Base-by-base conservation (phyloP, 2,797 vertebrate species). In the Aphelocoma californica region DNA sequence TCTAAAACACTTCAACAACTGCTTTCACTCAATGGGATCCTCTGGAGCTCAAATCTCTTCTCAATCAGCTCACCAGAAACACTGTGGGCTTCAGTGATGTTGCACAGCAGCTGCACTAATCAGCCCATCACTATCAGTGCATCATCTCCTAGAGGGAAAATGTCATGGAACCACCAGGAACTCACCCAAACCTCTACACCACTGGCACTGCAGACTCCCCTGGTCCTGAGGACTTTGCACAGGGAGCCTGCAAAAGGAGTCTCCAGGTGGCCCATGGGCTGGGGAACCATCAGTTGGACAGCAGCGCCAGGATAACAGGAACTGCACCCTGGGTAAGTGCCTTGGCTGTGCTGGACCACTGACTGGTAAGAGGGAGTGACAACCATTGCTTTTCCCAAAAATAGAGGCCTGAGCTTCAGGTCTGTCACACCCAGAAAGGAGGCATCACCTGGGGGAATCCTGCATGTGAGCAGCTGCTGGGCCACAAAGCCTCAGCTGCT, bases 181-280 rank as follows among this genome's bases (percentile, higher is more conserved):
- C 10, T 61, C 56, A 28, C 36, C 40, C 72, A 64, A 23, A 36
- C 7, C 28, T 48, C 61, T 14, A 6, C 42, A 32, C 34, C 34
- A 2, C 26, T n/a, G 32, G 12, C 48, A 28, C 53, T 40, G 54
- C 62, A 69, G 67, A 14, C 2, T 19, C 13, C 48, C 20, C 34
- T 61, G 57, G 7, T 56, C 31, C 48, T 4, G 2, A 47, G 48
- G n/a, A 23, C 48, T 42, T 50, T 17, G 58, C 29, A 28, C 26
- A 31, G 38, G 10, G 8, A 18, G 3, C 14, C 36, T 56, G 54
- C 2, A 2, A 56, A 47, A 51, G 19, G 23, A 8, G 7, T 12
- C 20, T 29, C 20, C 0, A 1, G 4, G 24, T 28, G 14, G 12
- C 44, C 26, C 14, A 6, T 0, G 7, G 32, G 24, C 60, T 61